Base-by-base conservation (phyloP, 2,797 vertebrate genomes). In the Mormyrus hasselquistii region DNA sequence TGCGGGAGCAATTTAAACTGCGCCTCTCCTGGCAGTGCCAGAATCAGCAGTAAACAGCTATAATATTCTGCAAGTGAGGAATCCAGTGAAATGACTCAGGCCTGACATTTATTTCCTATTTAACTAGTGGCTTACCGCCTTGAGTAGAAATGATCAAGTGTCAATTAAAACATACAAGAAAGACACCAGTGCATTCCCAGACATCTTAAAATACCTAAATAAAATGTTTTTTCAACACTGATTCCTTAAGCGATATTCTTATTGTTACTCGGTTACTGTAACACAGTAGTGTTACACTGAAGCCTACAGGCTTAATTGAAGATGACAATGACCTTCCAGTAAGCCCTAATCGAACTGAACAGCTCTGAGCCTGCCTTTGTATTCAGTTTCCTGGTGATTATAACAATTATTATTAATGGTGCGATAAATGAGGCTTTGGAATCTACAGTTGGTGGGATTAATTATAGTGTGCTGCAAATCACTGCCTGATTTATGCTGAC, bases 381-480 rank as follows among this genome's bases (percentile, higher is more conserved):
- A 59, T 87, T 57, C 16, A 87, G 22, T 57, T 44, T 59, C 7
- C 84, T n/a, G n/a, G 47, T 59, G 53, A 57, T 87, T 41, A 87
- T 59, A 57, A 19, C 34, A 57, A 57, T 87, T 57, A 57, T 87
- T 57, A 84, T 16, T 62, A 44, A 59, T 38, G 41, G 29, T 87
- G 57, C 29, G 29, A 87, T 19, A 44, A n/a, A 79, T 87, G 53
- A 62, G 34, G 38, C 53, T 44, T 62, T 55, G 29, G 29, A 49
- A 53, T 88, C 88, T 44, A 44, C 73, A 79, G 73, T 84, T 49
- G 47, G 22, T 52, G 47, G 82, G 82, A 52, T 50, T 84, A 50
- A 29, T 29, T 29, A 29, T 7, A 22, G n/a, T 22, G 82, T 84
- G 16, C 73, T 79, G 73, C 41, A 9, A 79, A 79, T 79, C 73